Evolutionary conservation across 2,888 invertebrate genomes (phyloP).

Genomic region (Hylaea fasciaria): DNA sequence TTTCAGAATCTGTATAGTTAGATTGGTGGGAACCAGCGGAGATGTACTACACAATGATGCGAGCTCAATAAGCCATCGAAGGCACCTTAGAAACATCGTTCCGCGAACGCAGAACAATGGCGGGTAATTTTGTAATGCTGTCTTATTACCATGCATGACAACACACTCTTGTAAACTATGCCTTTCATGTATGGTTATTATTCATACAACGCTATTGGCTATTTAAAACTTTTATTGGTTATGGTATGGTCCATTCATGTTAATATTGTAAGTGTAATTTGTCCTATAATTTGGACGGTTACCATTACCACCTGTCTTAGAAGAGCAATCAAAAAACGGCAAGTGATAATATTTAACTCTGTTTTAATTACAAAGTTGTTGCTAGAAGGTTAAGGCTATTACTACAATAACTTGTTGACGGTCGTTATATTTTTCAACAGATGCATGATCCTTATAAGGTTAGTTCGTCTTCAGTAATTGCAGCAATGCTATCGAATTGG

Average conservation of each 20-base stretch:
- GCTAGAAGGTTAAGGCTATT: conserved; percentile 34
- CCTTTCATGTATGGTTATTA: conserved; percentile 63
- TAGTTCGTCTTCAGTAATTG: conserved; percentile 36
- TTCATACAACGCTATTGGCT: conserved; percentile 62
- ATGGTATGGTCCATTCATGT: conserved; percentile 38
- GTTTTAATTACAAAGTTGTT: conserved; percentile 24
- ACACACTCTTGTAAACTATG: conserved; percentile 61
- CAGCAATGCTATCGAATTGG: conserved; percentile 46
- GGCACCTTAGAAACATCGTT: conserved; percentile 67
- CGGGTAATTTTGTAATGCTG: conserved; percentile 81
- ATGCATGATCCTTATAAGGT: conserved; percentile 39
- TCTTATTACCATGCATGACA: conserved; percentile 81
- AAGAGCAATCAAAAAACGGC: conserved; percentile 3
- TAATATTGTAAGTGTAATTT: conserved; percentile 6
- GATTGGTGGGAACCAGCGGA: conserved; percentile 64
- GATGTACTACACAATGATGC: conserved; percentile 69
- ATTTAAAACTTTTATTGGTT: conserved; percentile 58
- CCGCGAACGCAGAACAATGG: conserved; percentile 82
- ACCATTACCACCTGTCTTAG: conserved; percentile 14
- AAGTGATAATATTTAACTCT: conserved; percentile 15
- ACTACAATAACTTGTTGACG: conserved; percentile 37
- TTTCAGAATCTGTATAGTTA: conserved; percentile 55
- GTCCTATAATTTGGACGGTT: background rate
- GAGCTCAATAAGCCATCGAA: conserved; percentile 70
- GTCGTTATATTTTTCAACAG: conserved; percentile 38